phyloP scores from a whole-genome alignment of 2,113 vertebrate species.

The Steatornis caripensis region DNA sequence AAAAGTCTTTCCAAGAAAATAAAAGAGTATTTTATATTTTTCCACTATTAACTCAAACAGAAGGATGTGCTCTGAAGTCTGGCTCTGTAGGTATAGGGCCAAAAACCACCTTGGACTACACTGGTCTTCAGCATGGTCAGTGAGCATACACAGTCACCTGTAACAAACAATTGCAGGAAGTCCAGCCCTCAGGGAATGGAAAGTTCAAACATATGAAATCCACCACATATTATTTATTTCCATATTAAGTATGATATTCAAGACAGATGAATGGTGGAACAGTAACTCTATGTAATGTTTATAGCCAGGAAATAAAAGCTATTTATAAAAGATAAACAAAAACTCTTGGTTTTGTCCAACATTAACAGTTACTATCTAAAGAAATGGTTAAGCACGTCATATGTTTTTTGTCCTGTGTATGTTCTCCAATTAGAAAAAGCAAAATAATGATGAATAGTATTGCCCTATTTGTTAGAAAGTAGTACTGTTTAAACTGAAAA shows the following conservation, averaged over 20 bases:
- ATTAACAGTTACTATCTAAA: background rate
- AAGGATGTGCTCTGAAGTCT: background rate
- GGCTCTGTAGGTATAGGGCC: background rate
- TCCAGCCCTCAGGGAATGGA: background rate
- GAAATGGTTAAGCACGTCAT: background rate
- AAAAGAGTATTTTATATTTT: background rate
- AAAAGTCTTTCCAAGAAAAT: background rate
- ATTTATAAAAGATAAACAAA: background rate
- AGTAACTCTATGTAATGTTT: background rate
- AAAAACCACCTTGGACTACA: background rate
- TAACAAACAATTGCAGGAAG: slow-evolving; percentile 26
- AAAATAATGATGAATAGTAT: background rate
- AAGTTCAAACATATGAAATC: background rate
- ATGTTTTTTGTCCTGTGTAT: background rate
- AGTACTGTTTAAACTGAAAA: background rate
- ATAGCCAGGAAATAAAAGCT: slow-evolving; percentile 18
- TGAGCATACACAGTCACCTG: background rate
- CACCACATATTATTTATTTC: background rate
- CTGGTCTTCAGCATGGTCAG: background rate
- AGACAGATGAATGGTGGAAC: background rate
- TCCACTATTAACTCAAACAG: background rate
- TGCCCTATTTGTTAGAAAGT: background rate
- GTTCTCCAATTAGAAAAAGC: background rate
- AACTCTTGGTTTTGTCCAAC: background rate
- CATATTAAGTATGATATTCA: background rate